Evolutionary conservation across 2,888 invertebrate species (phyloP), one percentile per base, ranked within the genome.

Genomic region (Phortica okadai): DNA sequence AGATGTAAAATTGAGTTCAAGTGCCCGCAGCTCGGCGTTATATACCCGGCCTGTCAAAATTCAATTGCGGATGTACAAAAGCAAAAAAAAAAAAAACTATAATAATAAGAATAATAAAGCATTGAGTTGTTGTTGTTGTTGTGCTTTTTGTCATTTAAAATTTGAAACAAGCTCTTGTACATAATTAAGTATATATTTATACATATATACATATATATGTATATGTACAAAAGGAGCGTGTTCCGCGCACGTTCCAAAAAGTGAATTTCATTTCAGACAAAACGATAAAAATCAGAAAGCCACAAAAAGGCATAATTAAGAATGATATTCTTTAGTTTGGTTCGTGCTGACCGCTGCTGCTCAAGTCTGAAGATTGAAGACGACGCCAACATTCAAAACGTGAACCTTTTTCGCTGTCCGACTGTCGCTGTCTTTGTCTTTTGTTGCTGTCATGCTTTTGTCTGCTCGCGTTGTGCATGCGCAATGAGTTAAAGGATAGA

Each of bases 181-280:
- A 33, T 54, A 72, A 62, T 54, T 70, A 33, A 64, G 66, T 74
- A 16, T 79, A 72, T 69, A 66, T 74, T 41, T 1, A 21, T 21
- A 21, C 21, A 21, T 21, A 21, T 21, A 21, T 21, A n/a, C 33
- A 33, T 33, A 33, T 33, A 33, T 33, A 3, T 33, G 3, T 33
- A 3, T 33, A 33, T 33, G 33, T 33, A 14, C 8, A 50, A 50
- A 2, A 50, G 2, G 2, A 8, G 50, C 85, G 86, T 79, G 85
- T 85, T 86, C 85, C 82, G 83, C 83, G 86, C 85, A 85, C 85
- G 85, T 86, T 84, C 85, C 85, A 85, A 83, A 85, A 82, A 78
- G 25, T 21, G 21, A 11, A 81, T 80, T 75, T 77, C 76, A 72
- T 76, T 58, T 33, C 73, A 21, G n/a, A 50, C 50, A 11, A 21